Evolutionary conservation across 2,797 vertebrate genomes (phyloP).

Genomic region (Sebastes vulpes): DNA sequence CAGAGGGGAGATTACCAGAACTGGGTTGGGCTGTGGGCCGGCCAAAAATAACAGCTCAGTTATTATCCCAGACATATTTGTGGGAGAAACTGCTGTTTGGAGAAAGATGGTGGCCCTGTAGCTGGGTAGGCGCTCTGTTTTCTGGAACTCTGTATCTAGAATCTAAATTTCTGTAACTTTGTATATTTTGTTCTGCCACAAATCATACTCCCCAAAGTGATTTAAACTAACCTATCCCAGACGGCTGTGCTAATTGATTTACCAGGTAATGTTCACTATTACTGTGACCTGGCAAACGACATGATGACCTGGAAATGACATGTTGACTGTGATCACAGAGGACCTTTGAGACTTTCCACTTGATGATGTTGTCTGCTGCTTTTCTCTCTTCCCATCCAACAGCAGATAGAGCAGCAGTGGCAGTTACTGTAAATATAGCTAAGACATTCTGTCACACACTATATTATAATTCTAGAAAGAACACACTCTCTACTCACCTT

Average conservation of each 20-base stretch:
- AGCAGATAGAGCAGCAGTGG: neutral
- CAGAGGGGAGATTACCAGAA: constrained; percentile 47
- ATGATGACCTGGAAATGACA: constrained; percentile 11
- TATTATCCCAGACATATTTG: constrained; percentile 49
- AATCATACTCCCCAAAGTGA: neutral
- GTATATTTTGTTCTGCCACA: neutral
- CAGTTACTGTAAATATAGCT: too few relatives aligned
- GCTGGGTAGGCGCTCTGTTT: neutral
- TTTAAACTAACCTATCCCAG: neutral
- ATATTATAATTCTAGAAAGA: too few relatives aligned
- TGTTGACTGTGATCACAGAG: neutral
- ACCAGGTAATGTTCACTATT: neutral
- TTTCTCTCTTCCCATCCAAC: neutral
- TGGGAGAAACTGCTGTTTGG: constrained; percentile 18
- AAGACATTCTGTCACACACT: too few relatives aligned
- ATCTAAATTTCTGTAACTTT: neutral
- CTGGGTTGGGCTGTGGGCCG: constrained; percentile 14
- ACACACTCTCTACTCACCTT: too few relatives aligned
- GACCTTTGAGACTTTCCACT: neutral
- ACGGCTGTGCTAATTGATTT: constrained; percentile 1
- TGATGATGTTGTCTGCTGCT: neutral
- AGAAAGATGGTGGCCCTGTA: neutral
- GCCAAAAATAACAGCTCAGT: constrained; percentile 64
- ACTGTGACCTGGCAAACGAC: neutral
- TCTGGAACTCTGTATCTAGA: neutral